Conservation (phyloP, 2,888 invertebrate genomes). For the Cerceris rybyensis region DNA sequence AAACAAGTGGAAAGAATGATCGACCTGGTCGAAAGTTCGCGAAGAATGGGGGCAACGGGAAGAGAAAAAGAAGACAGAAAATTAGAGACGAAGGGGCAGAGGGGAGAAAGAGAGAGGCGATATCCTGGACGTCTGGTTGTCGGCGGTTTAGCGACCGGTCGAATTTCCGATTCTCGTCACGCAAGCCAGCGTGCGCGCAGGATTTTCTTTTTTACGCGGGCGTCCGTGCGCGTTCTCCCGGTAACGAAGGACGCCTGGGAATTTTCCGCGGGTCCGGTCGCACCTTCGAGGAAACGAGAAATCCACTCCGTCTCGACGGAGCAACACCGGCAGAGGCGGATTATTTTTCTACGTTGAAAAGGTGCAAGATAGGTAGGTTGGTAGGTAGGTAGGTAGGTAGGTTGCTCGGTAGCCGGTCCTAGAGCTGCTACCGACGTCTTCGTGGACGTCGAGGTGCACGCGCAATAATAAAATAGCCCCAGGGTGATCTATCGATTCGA, state of each 20-base stretch:
- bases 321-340: constrained; percentile 12
- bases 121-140: background rate
- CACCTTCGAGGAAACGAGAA: constrained; percentile 67
- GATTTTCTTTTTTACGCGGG: constrained; percentile 63
- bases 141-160: constrained; percentile 21
- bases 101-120: background rate
- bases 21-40: no score
- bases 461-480: constrained; percentile 74
- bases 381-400: no score
- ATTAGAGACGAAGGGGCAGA: background rate
- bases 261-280: constrained; percentile 70
- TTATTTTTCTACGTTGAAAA: constrained; percentile 40
- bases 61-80: no score
- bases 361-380: background rate
- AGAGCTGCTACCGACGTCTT: no score
- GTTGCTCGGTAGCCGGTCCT: no score
- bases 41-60: no score
- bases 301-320: constrained; percentile 32
- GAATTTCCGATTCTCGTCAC: constrained; percentile 64
- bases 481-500: constrained; percentile 76
- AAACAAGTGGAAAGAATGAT: background rate
- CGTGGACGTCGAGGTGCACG: background rate
- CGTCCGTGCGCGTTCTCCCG: constrained; percentile 33
- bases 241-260: constrained; percentile 67
- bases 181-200: constrained; percentile 59